Evolutionary conservation across 1,140 invertebrate species (phyloP), one percentile per base, ranked within the genome.

Genomic region (Drosophila ambigua): DNA sequence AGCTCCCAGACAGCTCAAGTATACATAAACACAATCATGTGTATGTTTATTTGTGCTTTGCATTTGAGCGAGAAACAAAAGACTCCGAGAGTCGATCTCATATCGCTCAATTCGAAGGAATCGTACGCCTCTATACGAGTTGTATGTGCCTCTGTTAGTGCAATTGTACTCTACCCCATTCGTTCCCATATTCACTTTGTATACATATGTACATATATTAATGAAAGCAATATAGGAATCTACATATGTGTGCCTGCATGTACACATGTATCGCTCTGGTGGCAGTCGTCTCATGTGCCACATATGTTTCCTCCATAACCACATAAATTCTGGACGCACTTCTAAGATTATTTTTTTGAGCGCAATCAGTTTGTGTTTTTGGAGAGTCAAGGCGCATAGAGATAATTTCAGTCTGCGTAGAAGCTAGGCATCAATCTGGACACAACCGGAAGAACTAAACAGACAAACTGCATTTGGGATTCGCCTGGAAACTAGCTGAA

Each of bases 261-360:
- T 69, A 24, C 23, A 13, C 48, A 13, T 55, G 59, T 77, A 35
- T 81, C 55, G 49, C 54, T 69, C 58, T 55, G 58, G 63, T 35
- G 59, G 64, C 79, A 74, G 73, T 87, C 78, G 73, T 87, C 78
- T 78, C 74, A 72, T 82, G 63, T 87, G 74, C 83, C 71, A 62
- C 82, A 85, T 69, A 87, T 87, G 82, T 85, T 82, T 63, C 35
- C 35, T 39, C 62, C 61, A 61, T 80, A 64, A 60, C 74, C 83
- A 66, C 81, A 74, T 43, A 77, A 74, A 45, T 71, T 66, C 82
- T 82, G 73, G 81, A 85, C 58, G 77, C 55, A 76, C 54, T 73
- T 80, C 63, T 50, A 77, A 87, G 82, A 85, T 85, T 85, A 87
- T 84, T 66, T 80, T 31, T 23, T 31, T 15, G 49, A 69, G 58